Base-by-base conservation (phyloP, 2,797 vertebrate species). In the Threskiornis aethiopicus region DNA sequence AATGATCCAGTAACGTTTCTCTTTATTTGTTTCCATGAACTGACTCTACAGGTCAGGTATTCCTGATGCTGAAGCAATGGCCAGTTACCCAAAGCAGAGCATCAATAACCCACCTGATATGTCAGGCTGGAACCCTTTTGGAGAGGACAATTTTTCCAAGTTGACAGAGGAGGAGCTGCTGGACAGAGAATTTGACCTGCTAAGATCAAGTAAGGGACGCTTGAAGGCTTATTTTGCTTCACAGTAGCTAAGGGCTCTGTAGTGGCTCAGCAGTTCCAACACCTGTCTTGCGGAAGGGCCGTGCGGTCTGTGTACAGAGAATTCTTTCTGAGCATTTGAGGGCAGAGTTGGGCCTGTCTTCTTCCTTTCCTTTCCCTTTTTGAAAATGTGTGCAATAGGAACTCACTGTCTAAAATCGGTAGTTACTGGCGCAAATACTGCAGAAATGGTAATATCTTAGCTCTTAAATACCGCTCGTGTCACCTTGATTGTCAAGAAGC, bases 141-240 rank as follows among this genome's bases (percentile, higher is more conserved):
- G 99, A 97, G 99, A 99, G 97, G 99, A 99, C 98, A 99, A 99
- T 98, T 99, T 99, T 97, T 99, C 99, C 91, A 99, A 98, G 87
- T 72, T 99, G 97, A 99, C 99, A 1, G 99, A 99, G 97, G 99
- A 99, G 97, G 99, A 99, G 97, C 98, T 99, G 70, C 98, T 99
- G 94, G 99, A 99, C 98, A 99, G 99, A 87, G 99, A 99, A 97
- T 99, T 99, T 96, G 99, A 99, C 98, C 98, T 99, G 97, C 99
- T 99, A 20, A 98, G 99, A 99, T 98, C 99, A 99, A 99, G 99
- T 98, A 99, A 99, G 99, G 99, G 98, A 98, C 97, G 49, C 93
- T 97, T 98, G 98, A 98, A 98, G 98, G 98, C 98, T 98, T 98
- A 98, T 97, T 98, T 98, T 97, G 97, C 98, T 98, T 98, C 98